Conservation (phyloP, 1,140 invertebrate genomes). For the Monochamus saltuarius region DNA sequence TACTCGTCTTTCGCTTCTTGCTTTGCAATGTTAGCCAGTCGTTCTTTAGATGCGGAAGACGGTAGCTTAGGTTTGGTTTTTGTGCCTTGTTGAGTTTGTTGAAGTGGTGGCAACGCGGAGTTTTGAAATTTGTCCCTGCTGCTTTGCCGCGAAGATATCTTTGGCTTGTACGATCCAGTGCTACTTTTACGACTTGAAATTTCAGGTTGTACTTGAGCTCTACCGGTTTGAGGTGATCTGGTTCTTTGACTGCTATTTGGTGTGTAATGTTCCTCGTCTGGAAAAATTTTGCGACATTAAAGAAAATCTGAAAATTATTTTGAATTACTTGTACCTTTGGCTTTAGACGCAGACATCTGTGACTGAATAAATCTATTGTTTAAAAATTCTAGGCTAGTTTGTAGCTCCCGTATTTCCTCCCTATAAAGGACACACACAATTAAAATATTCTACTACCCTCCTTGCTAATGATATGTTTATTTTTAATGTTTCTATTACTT, state of each 20-base stretch:
- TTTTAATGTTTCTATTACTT: no score
- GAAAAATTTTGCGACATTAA: conserved; percentile 27
- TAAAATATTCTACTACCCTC: conserved; percentile 11
- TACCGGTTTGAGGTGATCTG: conserved; percentile 6
- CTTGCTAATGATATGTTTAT: neutral
- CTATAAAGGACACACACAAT: conserved; percentile 48
- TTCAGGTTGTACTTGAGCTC: neutral
- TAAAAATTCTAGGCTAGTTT: conserved; percentile 59
- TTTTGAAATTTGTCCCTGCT: conserved; percentile 24
- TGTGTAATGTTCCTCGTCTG: conserved; percentile 36
- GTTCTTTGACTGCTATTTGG: conserved; percentile 32
- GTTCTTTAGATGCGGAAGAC: conserved; percentile 1
- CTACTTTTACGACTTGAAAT: neutral
- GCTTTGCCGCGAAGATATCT: conserved; percentile 19
- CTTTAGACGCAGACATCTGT: conserved; percentile 32
- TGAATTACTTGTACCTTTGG: conserved; percentile 34
- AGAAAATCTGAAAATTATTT: conserved; percentile 7
- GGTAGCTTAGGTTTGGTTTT: conserved; percentile 10
- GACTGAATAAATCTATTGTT: conserved; percentile 53
- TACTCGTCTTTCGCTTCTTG: neutral
- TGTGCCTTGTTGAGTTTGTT: conserved; percentile 11
- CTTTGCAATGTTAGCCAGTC: conserved; percentile 2
- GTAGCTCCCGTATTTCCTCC: conserved; percentile 60
- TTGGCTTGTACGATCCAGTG: neutral
- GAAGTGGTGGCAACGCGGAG: conserved; percentile 3